phyloP scores from a whole-genome alignment of 2,797 vertebrate genomes.

The Strix occidentalis region DNA sequence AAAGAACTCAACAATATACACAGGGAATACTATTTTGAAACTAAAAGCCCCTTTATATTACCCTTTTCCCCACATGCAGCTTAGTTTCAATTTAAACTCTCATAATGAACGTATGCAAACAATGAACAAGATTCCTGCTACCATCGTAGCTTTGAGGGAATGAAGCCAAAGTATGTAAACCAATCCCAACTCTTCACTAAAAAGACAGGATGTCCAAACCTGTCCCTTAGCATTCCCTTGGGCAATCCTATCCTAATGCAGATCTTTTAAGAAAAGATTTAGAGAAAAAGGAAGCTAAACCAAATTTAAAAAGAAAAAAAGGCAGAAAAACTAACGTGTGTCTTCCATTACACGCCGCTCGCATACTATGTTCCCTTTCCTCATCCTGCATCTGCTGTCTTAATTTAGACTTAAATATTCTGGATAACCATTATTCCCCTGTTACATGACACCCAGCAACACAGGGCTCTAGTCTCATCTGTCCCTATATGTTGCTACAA shows the following conservation, averaged over 20 bases:
- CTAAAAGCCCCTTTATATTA: not conserved
- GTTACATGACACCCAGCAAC: not conserved
- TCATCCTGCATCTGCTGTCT: not conserved
- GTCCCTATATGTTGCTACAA: not conserved
- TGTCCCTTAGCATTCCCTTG: not conserved
- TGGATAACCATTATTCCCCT: not conserved
- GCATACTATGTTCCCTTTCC: not conserved
- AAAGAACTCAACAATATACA: not conserved
- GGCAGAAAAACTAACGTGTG: not conserved
- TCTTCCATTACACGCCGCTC: not conserved
- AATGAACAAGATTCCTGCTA: not conserved
- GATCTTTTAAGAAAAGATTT: not conserved
- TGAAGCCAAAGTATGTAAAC: not conserved
- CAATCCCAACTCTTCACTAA: not conserved
- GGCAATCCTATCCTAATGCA: not conserved
- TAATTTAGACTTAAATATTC: not conserved
- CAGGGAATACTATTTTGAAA: not conserved
- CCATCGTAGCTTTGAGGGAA: not conserved
- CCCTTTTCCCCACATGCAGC: not conserved
- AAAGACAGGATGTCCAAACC: not conserved
- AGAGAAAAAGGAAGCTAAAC: not conserved
- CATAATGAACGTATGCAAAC: not conserved
- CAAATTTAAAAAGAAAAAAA: not conserved
- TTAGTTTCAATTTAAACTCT: not conserved
- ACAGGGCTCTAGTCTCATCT: not conserved